Evolutionary conservation across 2,113 vertebrate genomes (phyloP).

Genomic region (Epinephelus cyanopodus): DNA sequence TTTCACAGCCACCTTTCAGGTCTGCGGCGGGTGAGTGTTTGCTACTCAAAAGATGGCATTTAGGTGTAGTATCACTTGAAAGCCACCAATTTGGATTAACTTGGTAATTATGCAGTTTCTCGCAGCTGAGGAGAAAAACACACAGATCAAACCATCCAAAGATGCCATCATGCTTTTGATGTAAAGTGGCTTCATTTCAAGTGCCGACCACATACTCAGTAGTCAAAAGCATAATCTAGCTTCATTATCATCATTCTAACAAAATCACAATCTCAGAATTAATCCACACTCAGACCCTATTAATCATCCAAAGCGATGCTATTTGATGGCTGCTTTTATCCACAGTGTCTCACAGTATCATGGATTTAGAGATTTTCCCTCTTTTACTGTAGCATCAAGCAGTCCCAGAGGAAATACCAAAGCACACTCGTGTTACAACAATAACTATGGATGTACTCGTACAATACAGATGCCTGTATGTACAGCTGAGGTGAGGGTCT

Average conservation of each 20-base stretch:
- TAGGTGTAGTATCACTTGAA: slow-evolving; percentile 6
- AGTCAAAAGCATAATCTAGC: slow-evolving; percentile 25
- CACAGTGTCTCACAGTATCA: not conserved
- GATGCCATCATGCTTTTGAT: not conserved
- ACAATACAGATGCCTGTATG: not conserved
- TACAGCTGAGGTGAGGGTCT: not conserved
- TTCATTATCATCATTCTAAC: not conserved
- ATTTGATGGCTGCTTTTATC: slow-evolving; percentile 3
- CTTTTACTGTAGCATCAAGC: not conserved
- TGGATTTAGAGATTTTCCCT: not conserved
- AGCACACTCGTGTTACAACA: not conserved
- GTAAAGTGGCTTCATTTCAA: slow-evolving; percentile 18
- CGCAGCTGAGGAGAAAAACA: not conserved
- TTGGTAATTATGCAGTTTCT: not conserved
- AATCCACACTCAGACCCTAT: slow-evolving; percentile 1
- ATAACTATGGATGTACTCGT: not conserved
- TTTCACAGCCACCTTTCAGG: not conserved
- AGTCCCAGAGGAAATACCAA: not conserved
- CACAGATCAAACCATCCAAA: slow-evolving; percentile 21
- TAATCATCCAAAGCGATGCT: not conserved
- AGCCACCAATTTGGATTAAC: not conserved
- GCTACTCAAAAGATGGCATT: not conserved
- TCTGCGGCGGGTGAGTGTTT: not conserved
- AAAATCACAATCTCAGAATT: slow-evolving; percentile 21
- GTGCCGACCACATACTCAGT: not conserved